These are phyloP conservation scores for Caenorhabditis remanei DNA, from an alignment of 1,140 invertebrate genomes.

Conservation along the genomic window DNA sequence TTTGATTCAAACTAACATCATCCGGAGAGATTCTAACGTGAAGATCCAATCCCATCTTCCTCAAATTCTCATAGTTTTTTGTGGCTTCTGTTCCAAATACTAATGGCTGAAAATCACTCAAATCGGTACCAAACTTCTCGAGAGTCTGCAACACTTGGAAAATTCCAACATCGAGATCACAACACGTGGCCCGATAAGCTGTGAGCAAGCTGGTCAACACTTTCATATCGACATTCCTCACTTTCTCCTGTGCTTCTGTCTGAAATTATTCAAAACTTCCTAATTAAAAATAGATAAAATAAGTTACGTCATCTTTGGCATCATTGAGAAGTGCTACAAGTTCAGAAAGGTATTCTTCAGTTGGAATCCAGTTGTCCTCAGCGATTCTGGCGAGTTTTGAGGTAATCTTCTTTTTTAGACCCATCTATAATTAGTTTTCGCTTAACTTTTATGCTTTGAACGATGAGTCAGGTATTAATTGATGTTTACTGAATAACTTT, in stretches of 20 bases:
- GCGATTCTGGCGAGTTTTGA: slow-evolving; percentile 1
- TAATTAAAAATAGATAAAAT: not conserved
- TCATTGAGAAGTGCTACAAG: slow-evolving; percentile 7
- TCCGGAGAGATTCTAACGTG: slow-evolving; percentile 40
- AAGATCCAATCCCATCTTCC: slow-evolving; percentile 13
- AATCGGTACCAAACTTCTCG: slow-evolving; percentile 27
- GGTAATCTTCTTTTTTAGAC: not conserved
- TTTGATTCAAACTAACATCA: not conserved
- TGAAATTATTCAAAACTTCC: not conserved
- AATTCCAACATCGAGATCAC: slow-evolving; percentile 5
- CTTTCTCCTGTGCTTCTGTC: slow-evolving; percentile 12
- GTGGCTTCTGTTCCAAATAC: slow-evolving; percentile 28
- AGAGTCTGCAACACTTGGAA: not conserved
- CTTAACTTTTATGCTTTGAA: not conserved
- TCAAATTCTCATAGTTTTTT: slow-evolving; percentile 38
- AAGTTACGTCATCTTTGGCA: slow-evolving; percentile 8
- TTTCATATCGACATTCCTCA: not conserved
- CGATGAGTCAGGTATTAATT: too few relatives aligned
- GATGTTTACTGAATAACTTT: too few relatives aligned
- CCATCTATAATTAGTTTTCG: not conserved
- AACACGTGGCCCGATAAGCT: slow-evolving; percentile 6
- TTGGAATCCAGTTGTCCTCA: slow-evolving; percentile 6
- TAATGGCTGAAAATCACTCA: slow-evolving; percentile 15
- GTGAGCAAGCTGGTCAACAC: slow-evolving; percentile 5
- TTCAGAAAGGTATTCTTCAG: not conserved